Evolutionary conservation across 2,888 invertebrate species (phyloP), one percentile per base, ranked within the genome.

Genomic region (Ichneumoninae sp.): DNA sequence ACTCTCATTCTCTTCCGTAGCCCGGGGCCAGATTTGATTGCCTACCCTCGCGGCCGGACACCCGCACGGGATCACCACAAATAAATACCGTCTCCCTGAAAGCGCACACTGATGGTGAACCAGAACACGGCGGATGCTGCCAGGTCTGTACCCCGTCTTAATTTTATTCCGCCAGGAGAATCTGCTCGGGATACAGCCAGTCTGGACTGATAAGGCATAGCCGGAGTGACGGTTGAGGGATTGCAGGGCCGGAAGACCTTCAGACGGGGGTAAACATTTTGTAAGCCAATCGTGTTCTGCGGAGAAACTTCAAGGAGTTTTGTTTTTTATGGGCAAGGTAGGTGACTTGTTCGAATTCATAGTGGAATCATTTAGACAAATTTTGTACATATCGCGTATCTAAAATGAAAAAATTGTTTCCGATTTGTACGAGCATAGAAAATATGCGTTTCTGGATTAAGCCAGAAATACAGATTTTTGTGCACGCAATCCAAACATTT

Each of bases 1-100:
- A 52, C 52, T 76, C 36, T 50, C 85, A 87, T 88, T 85, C 86
- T 79, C 87, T 90, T 90, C 89, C 89, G 87, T 84, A 84, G 88
- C 89, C 89, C 75, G 80, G 82, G 89, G 89, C 88, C 85, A 93
- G 90, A 92, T 93, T 93, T 91, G 91, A 93, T 93, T 92, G 92
- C 90, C 89, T 88, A 86, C 85, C 82, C 88, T 88, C 88, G 16
- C 44, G 80, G 86, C 84, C 74, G 77, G 78, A 80, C 78, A 80
- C 80, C 72, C 77, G 60, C 54, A 70, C 74, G 78, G 77, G 84
- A 86, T 88, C 87, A 83, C 83, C 84, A 70, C 84, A 86, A 87
- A 88, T 89, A 89, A 88, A 89, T 90, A 87, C 84, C 83, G 76
- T 81, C 83, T 82, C 19, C 82, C 76, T 36, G 65, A 76, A 79